These are phyloP conservation scores for Mongoloraphidia duomilia DNA, from an alignment of 2,888 invertebrate species.

Conservation along the genomic window DNA sequence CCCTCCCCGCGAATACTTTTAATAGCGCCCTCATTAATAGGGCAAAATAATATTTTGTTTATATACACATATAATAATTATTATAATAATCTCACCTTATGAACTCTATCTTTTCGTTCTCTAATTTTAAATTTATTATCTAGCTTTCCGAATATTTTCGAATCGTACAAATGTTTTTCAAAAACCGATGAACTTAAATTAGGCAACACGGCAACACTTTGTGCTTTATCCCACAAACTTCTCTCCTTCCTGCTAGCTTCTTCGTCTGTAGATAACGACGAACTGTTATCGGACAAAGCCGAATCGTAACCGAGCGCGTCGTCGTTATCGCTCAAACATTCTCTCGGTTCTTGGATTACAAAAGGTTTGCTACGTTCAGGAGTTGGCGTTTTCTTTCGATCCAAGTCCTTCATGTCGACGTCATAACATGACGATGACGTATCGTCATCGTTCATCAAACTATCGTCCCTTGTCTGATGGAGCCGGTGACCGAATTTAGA, in stretches of 20 bases:
- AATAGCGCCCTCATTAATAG: no score
- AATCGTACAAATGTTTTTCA: conserved; percentile 8
- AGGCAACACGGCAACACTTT: background rate
- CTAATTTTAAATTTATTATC: conserved; percentile 36
- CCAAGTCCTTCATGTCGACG: background rate
- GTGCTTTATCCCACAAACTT: background rate
- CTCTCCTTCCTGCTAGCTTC: background rate
- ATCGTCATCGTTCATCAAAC: background rate
- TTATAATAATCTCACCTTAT: conserved; percentile 37
- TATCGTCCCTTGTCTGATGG: background rate
- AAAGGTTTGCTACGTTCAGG: background rate
- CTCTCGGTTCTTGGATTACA: background rate
- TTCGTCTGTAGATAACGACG: background rate
- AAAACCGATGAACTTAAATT: background rate
- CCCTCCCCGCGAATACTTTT: no score
- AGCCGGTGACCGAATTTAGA: background rate
- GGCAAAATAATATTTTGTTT: no score
- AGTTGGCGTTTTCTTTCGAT: background rate
- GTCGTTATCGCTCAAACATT: background rate
- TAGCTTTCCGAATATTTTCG: conserved; percentile 32
- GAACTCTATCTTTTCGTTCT: conserved; percentile 41
- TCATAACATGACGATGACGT: background rate
- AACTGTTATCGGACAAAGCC: background rate
- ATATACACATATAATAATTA: no score
- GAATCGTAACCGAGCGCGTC: background rate